Percentiles rank a stretch among this genome's conserved stretches.
phyloP scores from a whole-genome alignment of 1,140 invertebrate species.

The Pristionchus pacificus region DNA sequence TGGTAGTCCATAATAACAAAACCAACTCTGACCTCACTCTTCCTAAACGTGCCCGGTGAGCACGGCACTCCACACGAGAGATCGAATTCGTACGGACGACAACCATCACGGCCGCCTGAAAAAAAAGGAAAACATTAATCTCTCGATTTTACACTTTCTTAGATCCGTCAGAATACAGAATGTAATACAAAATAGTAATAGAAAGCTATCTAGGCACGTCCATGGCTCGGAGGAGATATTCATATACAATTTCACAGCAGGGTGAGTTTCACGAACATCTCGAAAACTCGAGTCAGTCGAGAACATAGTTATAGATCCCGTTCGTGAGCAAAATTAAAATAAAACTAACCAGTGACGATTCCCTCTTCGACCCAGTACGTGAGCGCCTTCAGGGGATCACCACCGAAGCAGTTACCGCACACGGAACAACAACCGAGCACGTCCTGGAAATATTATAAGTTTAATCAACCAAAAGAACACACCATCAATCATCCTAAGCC shows the following conservation, averaged over 20 bases:
- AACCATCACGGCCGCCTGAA: conserved; percentile 51
- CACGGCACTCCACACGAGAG: conserved; percentile 53
- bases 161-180: too few relatives aligned
- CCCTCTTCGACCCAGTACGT: conserved; percentile 50
- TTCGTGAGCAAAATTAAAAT: neutral
- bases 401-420: conserved; percentile 56
- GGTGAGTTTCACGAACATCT: too few relatives aligned
- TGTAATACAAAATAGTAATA: too few relatives aligned
- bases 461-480: too few relatives aligned
- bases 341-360: conserved; percentile 43
- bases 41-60: conserved; percentile 47
- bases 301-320: too few relatives aligned
- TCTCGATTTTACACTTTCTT: too few relatives aligned
- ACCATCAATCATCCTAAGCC: too few relatives aligned
- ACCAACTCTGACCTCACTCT: conserved; percentile 36
- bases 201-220: too few relatives aligned
- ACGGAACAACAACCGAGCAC: conserved; percentile 52
- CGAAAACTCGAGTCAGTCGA: too few relatives aligned
- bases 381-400: conserved; percentile 52
- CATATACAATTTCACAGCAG: too few relatives aligned
- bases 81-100: conserved; percentile 46
- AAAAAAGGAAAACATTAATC: too few relatives aligned
- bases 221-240: too few relatives aligned
- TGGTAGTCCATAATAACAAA: neutral
- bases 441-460: conserved; percentile 44